Evolutionary conservation across 2,113 vertebrate species (phyloP), one percentile per base, ranked within the genome.

Genomic region (Sinosuthora webbiana): DNA sequence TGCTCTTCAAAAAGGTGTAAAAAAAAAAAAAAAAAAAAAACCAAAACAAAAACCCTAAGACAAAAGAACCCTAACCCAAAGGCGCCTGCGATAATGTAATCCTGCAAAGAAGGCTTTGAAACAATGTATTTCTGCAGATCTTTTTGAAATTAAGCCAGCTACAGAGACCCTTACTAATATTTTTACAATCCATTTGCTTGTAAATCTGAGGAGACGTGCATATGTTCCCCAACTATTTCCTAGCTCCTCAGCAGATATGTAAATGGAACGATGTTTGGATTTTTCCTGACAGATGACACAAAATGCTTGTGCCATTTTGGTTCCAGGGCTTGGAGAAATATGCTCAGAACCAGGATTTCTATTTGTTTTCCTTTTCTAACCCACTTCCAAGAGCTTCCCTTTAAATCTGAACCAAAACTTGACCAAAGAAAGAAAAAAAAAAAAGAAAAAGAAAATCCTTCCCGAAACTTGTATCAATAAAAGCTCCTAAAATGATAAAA

Each of bases 131-230:
- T 85, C 83, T 71, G 70, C 74, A 95, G 97, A 94, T 95, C 87
- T 94, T 71, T 78, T 96, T 95, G 93, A 97, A 98, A 97, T 78
- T 67, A 90, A 95, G 92, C 95, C 97, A 97, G 96, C 75, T 57
- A 93, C 89, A 73, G 94, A 35, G 35, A 97, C 88, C 87, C 91
- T 90, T 62, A 82, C 87, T 97, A 94, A 91, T 95, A 97, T 97
- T 97, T 97, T 97, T 97, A 93, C 87, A 95, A 92, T 87, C 89
- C 87, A 90, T 82, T 95, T 90, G 70, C 90, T 79, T 94, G 78
- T 81, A 95, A 92, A 95, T 91, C 86, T 94, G 76, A 90, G 90
- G 68, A 74, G 78, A 83, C 56, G 53, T 82, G 94, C 93, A 56
- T 88, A 74, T 84, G 93, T 64, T 85, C 92, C 83, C 70, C 92